These are phyloP conservation scores for Bombus superbus DNA, from an alignment of 1,140 invertebrate genomes.

Conservation along the genomic window DNA sequence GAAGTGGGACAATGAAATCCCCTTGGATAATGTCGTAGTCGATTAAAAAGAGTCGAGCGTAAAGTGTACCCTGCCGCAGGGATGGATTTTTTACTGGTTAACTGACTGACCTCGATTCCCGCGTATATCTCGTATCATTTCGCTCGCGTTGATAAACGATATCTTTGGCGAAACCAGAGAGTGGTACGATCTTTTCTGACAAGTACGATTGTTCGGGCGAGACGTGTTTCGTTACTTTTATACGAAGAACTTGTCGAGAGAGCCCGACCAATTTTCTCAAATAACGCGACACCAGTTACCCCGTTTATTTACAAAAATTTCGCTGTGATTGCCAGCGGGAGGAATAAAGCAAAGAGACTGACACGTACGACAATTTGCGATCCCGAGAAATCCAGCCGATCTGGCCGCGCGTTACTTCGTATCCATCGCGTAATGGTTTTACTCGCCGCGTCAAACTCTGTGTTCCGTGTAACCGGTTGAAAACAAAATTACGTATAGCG, in stretches of 20 bases:
- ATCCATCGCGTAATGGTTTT: conserved; percentile 17
- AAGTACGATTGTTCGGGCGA: neutral
- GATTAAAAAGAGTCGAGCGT: neutral
- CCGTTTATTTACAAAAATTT: neutral
- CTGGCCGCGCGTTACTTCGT: conserved; percentile 24
- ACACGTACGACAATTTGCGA: conserved; percentile 4
- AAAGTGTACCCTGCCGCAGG: conserved; percentile 1
- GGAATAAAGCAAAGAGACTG: conserved; percentile 6
- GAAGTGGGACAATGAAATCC: neutral
- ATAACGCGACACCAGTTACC: neutral
- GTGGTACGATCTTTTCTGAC: neutral
- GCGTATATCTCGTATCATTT: neutral
- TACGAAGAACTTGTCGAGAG: neutral
- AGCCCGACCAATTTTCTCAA: neutral
- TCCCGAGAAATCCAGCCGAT: conserved; percentile 39
- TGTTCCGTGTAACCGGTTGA: conserved; percentile 3
- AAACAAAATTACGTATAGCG: neutral
- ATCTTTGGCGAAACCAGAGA: neutral
- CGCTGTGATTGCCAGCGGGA: neutral
- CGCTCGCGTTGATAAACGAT: neutral
- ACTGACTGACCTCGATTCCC: conserved; percentile 4
- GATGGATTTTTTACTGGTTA: conserved; percentile 6
- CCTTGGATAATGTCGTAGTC: neutral
- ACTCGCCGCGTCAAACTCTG: conserved; percentile 4
- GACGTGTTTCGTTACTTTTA: neutral